Conservation (phyloP, 2,113 vertebrate genomes). For the Serinus canaria region DNA sequence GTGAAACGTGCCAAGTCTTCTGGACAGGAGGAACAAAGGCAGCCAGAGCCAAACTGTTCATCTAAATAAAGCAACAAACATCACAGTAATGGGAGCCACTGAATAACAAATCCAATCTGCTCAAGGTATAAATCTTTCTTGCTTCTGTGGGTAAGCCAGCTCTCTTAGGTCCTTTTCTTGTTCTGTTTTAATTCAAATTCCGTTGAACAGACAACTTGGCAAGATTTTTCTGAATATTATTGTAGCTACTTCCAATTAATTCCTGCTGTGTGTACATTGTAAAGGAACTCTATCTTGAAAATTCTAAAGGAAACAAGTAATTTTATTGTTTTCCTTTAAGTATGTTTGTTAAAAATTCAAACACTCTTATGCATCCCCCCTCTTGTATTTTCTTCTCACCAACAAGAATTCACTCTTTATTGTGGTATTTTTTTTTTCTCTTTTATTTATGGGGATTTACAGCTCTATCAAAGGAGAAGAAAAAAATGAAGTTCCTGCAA, state of each 20-base stretch:
- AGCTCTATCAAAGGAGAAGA: neutral
- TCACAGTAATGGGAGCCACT: neutral
- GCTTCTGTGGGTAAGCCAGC: neutral
- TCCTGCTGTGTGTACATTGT: neutral
- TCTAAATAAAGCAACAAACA: conserved; percentile 44
- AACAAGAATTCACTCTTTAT: neutral
- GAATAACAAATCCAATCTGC: neutral
- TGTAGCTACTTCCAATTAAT: neutral
- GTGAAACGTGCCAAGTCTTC: neutral
- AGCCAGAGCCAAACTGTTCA: neutral
- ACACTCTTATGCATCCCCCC: neutral
- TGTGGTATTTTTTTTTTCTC: neutral
- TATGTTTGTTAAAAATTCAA: neutral
- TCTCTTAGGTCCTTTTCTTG: neutral
- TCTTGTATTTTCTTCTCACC: neutral
- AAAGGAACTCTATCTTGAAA: neutral
- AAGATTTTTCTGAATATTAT: neutral
- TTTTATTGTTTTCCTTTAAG: neutral
- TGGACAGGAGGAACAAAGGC: neutral
- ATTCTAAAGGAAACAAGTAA: neutral
- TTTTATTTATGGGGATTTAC: neutral
- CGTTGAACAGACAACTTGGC: neutral
- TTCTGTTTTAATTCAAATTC: neutral
- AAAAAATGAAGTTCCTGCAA: neutral
- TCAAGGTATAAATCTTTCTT: neutral